These are phyloP conservation scores for Cottus gobio DNA, from an alignment of 2,113 vertebrate genomes.

Conservation along the genomic window DNA sequence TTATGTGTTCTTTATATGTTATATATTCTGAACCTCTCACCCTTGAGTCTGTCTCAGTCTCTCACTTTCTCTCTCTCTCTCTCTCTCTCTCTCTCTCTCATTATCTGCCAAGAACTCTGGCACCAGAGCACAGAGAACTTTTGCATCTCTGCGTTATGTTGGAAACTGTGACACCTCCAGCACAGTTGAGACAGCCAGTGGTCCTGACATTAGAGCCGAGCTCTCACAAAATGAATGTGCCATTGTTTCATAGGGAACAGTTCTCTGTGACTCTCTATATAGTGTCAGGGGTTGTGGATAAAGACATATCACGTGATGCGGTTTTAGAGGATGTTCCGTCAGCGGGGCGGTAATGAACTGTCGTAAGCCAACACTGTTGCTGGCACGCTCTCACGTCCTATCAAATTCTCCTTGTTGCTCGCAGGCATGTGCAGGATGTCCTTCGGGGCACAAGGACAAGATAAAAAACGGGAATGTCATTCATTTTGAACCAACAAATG, in stretches of 20 bases:
- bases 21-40: constrained; percentile 6
- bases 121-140: constrained; percentile 14
- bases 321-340: neutral
- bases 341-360: constrained; percentile 20
- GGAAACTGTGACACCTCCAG: constrained; percentile 30
- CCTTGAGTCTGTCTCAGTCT: neutral
- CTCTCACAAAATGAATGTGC: constrained; percentile 18
- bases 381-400: neutral
- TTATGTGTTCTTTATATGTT: too few species aligned
- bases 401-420: neutral
- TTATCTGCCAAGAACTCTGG: constrained; percentile 19
- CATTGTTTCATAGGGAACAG: constrained; percentile 12
- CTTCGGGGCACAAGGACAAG: neutral
- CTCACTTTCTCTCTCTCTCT: constrained; percentile 11
- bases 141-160: neutral
- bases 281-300: constrained; percentile 1
- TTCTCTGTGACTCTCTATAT: neutral
- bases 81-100: constrained; percentile 23
- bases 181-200: constrained; percentile 21
- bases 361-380: neutral
- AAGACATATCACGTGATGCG: neutral
- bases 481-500: neutral
- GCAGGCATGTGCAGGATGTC: neutral
- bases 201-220: constrained; percentile 9
- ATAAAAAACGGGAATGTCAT: neutral